Evolutionary conservation across 2,797 vertebrate species (phyloP).

Genomic region (Anguilla obscura): DNA sequence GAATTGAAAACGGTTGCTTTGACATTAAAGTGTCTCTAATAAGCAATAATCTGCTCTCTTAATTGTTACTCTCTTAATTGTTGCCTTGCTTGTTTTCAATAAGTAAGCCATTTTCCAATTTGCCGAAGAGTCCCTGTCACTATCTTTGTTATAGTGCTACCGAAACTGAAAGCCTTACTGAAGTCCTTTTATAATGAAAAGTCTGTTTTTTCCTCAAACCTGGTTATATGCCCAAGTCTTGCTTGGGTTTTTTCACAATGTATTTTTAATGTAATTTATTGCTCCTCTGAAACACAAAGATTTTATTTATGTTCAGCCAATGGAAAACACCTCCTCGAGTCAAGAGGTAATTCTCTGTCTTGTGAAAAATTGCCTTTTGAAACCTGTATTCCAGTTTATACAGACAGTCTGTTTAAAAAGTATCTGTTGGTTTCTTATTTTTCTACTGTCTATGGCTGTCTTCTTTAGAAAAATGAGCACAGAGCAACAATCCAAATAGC

Average conservation of each 20-base stretch:
- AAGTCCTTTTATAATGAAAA: neutral
- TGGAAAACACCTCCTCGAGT: neutral
- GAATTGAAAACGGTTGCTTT: neutral
- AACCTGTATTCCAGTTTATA: neutral
- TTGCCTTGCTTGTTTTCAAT: neutral
- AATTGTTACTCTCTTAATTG: neutral
- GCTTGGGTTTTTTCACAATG: neutral
- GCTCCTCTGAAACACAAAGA: neutral
- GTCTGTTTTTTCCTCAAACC: neutral
- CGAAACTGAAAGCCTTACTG: neutral
- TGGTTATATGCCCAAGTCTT: neutral
- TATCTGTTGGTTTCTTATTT: neutral
- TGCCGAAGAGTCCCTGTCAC: neutral
- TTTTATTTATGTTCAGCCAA: neutral
- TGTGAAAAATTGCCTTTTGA: neutral
- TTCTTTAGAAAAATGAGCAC: neutral
- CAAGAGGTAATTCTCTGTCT: neutral
- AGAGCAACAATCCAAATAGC: neutral
- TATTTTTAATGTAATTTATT: neutral
- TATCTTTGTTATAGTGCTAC: neutral
- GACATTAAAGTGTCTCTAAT: conserved; percentile 13
- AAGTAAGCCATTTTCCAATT: neutral
- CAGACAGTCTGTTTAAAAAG: neutral
- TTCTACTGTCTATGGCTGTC: neutral
- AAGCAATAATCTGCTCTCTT: conserved; percentile 26